These are phyloP conservation scores for Sclerurus mexicanus DNA, from an alignment of 2,113 vertebrate genomes.

Conservation along the genomic window DNA sequence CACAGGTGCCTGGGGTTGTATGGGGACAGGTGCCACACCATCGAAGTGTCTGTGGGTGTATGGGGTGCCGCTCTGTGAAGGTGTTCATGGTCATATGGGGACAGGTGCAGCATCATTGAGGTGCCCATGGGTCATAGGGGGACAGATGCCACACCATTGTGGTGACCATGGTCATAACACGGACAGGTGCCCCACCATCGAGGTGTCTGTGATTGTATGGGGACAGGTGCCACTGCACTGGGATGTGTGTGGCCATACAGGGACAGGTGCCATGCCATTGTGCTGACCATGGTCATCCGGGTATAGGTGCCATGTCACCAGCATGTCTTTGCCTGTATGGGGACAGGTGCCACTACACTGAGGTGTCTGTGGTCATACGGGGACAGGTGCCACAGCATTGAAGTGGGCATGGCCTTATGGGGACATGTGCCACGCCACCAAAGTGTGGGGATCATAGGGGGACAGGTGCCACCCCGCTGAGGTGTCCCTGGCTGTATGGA, in stretches of 20 bases:
- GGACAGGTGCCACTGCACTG: not conserved
- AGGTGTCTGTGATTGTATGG: fast-evolving
- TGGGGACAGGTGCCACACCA: not conserved
- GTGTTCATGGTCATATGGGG: not conserved
- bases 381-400: not conserved
- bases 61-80: too few relatives aligned
- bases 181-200: not conserved
- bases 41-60: not conserved
- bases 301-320: too few relatives aligned
- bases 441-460: not conserved
- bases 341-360: not conserved
- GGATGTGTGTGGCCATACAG: fast-evolving
- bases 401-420: not conserved
- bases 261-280: not conserved
- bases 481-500: too few relatives aligned
- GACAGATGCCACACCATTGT: fast-evolving
- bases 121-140: too few relatives aligned
- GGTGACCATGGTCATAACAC: not conserved
- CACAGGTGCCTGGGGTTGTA: fast-evolving
- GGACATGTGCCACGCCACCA: not conserved
- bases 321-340: too few relatives aligned
- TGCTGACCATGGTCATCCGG: fast-evolving
- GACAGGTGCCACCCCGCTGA: not conserved
- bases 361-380: not conserved
- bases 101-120: not conserved